These are phyloP conservation scores for Zaprionus capensis DNA, from an alignment of 1,140 invertebrate species.

Conservation along the genomic window DNA sequence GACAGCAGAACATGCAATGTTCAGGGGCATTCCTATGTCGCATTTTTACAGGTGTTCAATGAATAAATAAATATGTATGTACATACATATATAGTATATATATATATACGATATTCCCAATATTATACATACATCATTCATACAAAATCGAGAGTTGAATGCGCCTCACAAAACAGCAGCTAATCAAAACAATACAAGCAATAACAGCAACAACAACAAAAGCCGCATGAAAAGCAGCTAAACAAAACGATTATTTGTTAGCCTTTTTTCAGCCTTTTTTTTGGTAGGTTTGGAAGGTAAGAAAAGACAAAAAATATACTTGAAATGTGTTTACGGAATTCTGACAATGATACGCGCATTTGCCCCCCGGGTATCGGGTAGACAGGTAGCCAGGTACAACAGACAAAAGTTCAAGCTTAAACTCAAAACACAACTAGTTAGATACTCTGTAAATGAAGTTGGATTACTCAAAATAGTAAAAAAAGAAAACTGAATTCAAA, in stretches of 20 bases:
- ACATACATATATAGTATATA: background rate
- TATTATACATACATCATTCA: slow-evolving; percentile 33
- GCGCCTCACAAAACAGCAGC: slow-evolving; percentile 29
- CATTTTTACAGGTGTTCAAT: slow-evolving; percentile 26
- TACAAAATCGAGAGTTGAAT: slow-evolving; percentile 34
- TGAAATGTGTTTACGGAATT: slow-evolving; percentile 18
- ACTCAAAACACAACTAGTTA: background rate
- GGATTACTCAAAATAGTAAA: background rate
- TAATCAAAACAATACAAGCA: slow-evolving; percentile 48
- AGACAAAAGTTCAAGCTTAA: background rate
- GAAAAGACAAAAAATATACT: slow-evolving; percentile 15
- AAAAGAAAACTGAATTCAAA: background rate
- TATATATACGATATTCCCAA: slow-evolving; percentile 6
- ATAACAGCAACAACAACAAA: slow-evolving; percentile 10
- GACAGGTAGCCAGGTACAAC: slow-evolving; percentile 17
- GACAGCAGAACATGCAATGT: slow-evolving; percentile 10
- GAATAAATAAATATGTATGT: slow-evolving; percentile 24
- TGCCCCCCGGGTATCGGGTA: background rate
- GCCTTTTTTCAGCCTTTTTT: slow-evolving; percentile 7
- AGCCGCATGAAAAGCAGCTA: slow-evolving; percentile 12
- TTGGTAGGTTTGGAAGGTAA: background rate
- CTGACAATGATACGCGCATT: slow-evolving; percentile 30
- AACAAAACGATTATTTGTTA: background rate
- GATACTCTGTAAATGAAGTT: slow-evolving; percentile 23
- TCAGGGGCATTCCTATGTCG: slow-evolving; percentile 1